A percentile compares a stretch with the other conserved stretches of the same genome.
Evolutionary conservation across 1,140 invertebrate genomes (phyloP).

Genomic region (Cepaea nemoralis): DNA sequence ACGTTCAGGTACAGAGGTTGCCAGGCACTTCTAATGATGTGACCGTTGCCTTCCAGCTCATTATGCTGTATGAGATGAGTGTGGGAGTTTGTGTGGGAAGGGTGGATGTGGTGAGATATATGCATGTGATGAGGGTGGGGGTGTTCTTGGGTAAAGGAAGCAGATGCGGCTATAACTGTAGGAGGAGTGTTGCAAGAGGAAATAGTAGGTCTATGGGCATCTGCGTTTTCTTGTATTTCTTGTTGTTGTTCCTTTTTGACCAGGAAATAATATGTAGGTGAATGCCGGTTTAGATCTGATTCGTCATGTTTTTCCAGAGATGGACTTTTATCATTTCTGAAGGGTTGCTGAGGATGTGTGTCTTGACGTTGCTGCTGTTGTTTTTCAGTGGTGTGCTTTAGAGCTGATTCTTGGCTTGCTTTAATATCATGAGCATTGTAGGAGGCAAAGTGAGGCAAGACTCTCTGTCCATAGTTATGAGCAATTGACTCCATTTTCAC

Average conservation of each 20-base stretch:
- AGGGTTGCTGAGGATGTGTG: not conserved
- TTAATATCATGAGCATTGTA: conserved; percentile 59
- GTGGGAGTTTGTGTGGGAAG: conserved; percentile 23
- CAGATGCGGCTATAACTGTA: too few relatives aligned
- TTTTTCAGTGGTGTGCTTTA: conserved; percentile 31
- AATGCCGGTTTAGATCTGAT: not conserved
- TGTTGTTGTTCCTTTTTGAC: not conserved
- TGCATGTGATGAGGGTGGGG: conserved; percentile 13
- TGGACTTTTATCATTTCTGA: not conserved
- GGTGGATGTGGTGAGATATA: conserved; percentile 9
- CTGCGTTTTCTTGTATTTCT: conserved; percentile 14
- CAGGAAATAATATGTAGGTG: not conserved
- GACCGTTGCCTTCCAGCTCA: not conserved
- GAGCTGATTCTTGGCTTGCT: conserved; percentile 47
- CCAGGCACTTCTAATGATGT: not conserved
- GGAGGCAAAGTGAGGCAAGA: conserved; percentile 64
- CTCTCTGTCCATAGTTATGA: conserved; percentile 61
- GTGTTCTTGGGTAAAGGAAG: conserved; percentile 15
- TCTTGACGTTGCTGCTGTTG: conserved; percentile 23
- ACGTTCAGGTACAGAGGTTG: conserved; percentile 1
- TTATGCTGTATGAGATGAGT: conserved; percentile 9
- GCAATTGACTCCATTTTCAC: conserved; percentile 75
- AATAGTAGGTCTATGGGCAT: not conserved
- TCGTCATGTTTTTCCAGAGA: not conserved
- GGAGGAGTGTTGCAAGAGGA: not conserved